Percentiles rank a stretch among this genome's conserved stretches.
Conservation (phyloP, 23 tunicate species). For the Botrylloides violaceus region DNA sequence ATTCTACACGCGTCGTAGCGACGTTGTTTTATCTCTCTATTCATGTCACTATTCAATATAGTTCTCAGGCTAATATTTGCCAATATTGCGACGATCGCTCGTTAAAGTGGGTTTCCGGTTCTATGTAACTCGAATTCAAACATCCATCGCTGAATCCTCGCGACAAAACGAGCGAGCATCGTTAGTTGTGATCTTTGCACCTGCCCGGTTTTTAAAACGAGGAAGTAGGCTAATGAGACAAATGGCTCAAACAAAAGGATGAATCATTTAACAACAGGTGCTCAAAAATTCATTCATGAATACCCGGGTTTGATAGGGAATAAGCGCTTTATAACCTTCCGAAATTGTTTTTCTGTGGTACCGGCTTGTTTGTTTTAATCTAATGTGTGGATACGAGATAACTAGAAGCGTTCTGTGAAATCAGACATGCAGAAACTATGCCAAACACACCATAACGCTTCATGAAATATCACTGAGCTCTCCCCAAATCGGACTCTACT, state of each 20-base stretch:
- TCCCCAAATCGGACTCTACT: too few species aligned
- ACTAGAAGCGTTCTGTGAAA: too few species aligned
- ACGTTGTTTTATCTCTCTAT: background rate
- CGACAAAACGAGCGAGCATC: background rate
- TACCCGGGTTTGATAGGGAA: background rate
- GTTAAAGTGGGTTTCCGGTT: background rate
- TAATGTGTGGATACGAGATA: too few species aligned
- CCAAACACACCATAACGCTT: too few species aligned
- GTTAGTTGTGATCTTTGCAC: constrained; percentile 1
- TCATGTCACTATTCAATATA: background rate
- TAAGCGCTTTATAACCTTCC: background rate
- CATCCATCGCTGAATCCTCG: background rate
- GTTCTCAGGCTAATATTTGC: background rate
- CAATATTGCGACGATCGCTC: background rate
- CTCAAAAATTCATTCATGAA: background rate
- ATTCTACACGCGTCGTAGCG: background rate
- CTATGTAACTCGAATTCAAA: background rate
- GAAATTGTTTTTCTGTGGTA: background rate
- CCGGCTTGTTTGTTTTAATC: background rate
- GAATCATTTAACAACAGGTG: background rate
- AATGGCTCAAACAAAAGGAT: background rate
- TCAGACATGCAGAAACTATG: too few species aligned
- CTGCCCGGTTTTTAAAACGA: background rate
- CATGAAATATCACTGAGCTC: too few species aligned
- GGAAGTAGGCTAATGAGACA: background rate